These are phyloP conservation scores for Peribatodes rhomboidaria DNA, from an alignment of 2,888 invertebrate species.

Conservation along the genomic window DNA sequence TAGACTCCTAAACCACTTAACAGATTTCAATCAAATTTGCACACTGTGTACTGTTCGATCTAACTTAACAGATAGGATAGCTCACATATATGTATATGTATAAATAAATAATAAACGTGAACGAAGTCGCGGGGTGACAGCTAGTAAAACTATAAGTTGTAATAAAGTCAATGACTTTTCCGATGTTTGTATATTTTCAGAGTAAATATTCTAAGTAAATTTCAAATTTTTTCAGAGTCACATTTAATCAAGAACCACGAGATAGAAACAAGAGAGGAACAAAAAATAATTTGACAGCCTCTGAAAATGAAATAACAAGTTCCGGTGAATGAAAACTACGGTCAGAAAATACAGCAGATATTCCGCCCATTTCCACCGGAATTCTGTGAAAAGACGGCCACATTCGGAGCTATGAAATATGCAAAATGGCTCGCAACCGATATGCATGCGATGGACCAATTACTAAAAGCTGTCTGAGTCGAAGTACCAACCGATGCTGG, in stretches of 20 bases:
- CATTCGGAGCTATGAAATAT: constrained; percentile 64
- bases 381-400: constrained; percentile 35
- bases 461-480: constrained; percentile 60
- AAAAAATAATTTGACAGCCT: neutral
- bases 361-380: constrained; percentile 29
- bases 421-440: constrained; percentile 64
- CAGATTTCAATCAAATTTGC: no score
- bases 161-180: neutral
- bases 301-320: constrained; percentile 16
- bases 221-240: neutral
- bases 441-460: constrained; percentile 70
- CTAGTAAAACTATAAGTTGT: no score
- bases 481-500: constrained; percentile 43
- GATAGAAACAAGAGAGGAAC: neutral
- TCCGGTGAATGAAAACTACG: constrained; percentile 9
- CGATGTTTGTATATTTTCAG: neutral
- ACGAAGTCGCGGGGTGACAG: no score
- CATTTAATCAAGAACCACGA: neutral
- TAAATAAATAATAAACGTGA: no score
- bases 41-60: no score
- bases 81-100: no score
- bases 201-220: no score
- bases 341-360: constrained; percentile 28
- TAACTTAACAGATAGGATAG: no score
- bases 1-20: no score